Conservation (phyloP, 2,797 vertebrate genomes). For the Semaprochilodus insignis region DNA sequence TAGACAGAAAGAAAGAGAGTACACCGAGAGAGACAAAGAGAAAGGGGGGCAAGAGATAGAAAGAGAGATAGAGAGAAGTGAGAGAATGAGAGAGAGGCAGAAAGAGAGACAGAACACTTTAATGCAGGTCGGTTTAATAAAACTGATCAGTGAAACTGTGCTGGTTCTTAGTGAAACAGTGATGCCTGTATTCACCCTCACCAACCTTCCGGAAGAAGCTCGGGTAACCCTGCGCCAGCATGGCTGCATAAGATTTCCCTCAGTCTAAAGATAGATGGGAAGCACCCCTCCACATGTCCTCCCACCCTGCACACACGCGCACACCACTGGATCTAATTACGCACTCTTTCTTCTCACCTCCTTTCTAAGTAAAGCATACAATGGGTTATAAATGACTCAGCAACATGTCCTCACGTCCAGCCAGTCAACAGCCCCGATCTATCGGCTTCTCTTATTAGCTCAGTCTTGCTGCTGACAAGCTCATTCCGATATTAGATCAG, state of each 20-base stretch:
- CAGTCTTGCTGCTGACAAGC: slow-evolving; percentile 20
- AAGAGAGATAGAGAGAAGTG: not conserved
- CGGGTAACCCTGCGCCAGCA: slow-evolving; percentile 42
- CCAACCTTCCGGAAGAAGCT: not conserved
- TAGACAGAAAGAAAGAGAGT: too few relatives aligned
- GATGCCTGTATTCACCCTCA: not conserved
- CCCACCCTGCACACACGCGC: not conserved
- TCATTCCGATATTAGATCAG: slow-evolving; percentile 25
- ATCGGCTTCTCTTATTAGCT: slow-evolving; percentile 21
- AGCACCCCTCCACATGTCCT: slow-evolving; percentile 32
- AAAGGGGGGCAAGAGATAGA: too few relatives aligned
- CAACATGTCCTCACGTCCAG: slow-evolving; percentile 33
- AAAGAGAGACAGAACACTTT: too few relatives aligned
- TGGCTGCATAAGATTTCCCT: slow-evolving; percentile 57
- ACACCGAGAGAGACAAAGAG: too few relatives aligned
- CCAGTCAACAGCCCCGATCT: slow-evolving; percentile 34
- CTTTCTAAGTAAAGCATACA: slow-evolving; percentile 36
- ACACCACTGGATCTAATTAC: slow-evolving; percentile 27
- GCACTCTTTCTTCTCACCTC: slow-evolving; percentile 21
- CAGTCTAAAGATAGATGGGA: slow-evolving; percentile 61
- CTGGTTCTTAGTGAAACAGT: slow-evolving; percentile 27
- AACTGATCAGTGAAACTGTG: not conserved
- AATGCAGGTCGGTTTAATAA: not conserved
- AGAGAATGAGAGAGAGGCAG: not conserved
- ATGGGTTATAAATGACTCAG: slow-evolving; percentile 15